A percentile compares a stretch with the other conserved stretches of the same genome.
phyloP scores from a whole-genome alignment of 1,140 invertebrate species.

The Eriosoma lanigerum region DNA sequence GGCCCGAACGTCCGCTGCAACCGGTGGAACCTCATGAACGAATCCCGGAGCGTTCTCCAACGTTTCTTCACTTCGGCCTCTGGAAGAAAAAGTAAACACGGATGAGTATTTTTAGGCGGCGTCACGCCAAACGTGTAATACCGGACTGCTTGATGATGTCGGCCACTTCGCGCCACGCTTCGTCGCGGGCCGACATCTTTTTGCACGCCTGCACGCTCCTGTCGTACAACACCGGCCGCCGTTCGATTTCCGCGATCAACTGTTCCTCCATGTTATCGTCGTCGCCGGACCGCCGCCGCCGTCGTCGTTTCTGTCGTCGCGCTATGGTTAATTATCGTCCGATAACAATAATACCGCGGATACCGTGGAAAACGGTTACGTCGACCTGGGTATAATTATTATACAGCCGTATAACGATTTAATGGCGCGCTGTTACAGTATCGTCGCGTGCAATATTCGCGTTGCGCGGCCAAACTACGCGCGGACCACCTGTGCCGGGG shows the following conservation, averaged over 20 bases:
- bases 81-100: neutral
- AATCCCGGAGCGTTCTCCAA: slow-evolving; percentile 43
- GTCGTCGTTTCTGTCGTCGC: slow-evolving; percentile 10
- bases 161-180: slow-evolving; percentile 43
- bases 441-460: neutral
- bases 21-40: slow-evolving; percentile 49
- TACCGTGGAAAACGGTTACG: no score
- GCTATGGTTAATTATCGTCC: slow-evolving; percentile 4
- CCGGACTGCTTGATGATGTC: slow-evolving; percentile 44
- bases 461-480: slow-evolving; percentile 40
- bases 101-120: no score
- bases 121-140: neutral
- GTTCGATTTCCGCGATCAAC: slow-evolving; percentile 46
- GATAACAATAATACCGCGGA: no score
- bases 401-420: no score
- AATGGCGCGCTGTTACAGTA: neutral
- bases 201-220: slow-evolving; percentile 49
- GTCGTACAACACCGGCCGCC: slow-evolving; percentile 44
- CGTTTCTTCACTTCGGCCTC: slow-evolving; percentile 48
- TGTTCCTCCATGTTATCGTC: slow-evolving; percentile 41
- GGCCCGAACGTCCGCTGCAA: slow-evolving; percentile 44
- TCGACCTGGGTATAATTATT: no score
- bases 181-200: slow-evolving; percentile 44
- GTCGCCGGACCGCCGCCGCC: slow-evolving; percentile 26
- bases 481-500: slow-evolving; percentile 25